These are phyloP conservation scores for Pelecanus crispus DNA, from an alignment of 2,113 vertebrate species.

Conservation along the genomic window DNA sequence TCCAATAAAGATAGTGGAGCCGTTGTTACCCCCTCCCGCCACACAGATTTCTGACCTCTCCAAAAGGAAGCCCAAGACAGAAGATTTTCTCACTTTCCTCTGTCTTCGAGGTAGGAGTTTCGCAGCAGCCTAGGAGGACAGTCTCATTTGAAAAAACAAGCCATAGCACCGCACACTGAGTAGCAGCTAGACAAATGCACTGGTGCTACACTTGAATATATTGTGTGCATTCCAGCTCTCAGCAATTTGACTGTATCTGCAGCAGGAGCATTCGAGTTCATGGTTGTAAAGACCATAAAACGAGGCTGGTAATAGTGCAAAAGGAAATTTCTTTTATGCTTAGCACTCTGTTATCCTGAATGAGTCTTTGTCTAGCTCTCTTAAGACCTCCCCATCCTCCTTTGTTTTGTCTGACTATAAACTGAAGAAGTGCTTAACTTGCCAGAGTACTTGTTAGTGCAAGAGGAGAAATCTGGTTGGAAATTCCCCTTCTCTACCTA, in stretches of 20 bases:
- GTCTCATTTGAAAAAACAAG: not conserved
- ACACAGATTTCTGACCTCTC: constrained; percentile 96
- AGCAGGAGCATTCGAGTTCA: not conserved
- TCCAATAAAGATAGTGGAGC: constrained; percentile 93
- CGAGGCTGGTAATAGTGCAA: not conserved
- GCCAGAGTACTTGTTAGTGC: not conserved
- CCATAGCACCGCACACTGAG: rapidly evolving
- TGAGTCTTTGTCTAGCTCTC: not conserved
- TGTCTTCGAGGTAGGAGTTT: constrained; percentile 92
- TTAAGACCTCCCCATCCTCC: not conserved
- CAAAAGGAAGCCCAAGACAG: constrained; percentile 97
- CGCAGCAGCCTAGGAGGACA: not conserved
- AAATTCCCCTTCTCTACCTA: not conserved
- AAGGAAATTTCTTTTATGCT: not conserved
- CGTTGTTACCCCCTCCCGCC: constrained; percentile 83
- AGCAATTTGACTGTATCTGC: not conserved
- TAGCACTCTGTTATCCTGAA: not conserved
- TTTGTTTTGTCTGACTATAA: constrained; percentile 33
- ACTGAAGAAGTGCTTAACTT: constrained; percentile 32
- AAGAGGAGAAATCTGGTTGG: not conserved
- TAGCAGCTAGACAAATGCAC: not conserved
- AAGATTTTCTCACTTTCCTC: constrained; percentile 99
- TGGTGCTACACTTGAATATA: not conserved
- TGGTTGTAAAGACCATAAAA: constrained; percentile 1
- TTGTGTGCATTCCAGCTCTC: not conserved